Evolutionary conservation across 2,797 vertebrate genomes (phyloP), one percentile per base, ranked within the genome.

Genomic region (Sebastes hopkinsi): DNA sequence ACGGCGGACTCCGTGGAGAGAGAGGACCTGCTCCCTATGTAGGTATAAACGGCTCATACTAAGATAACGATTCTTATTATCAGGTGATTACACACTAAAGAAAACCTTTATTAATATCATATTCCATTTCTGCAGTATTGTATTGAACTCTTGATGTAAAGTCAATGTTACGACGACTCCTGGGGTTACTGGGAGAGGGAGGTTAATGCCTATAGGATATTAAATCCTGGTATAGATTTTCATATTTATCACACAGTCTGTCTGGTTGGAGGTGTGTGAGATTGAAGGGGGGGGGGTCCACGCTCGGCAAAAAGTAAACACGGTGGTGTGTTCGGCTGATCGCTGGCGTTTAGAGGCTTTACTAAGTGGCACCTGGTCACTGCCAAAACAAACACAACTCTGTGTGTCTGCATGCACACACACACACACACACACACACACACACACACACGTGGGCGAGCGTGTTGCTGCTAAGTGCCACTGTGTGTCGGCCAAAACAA

Each of bases 401-500:
- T 59, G 36, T 69, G 79, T 59, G 55, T 27, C 64, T 54, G 52
- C 10, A 14, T 22, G 56, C 29, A 42, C 66, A 62, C 79, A 77
- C 71, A 34, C 79, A 77, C 71, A 34, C 34, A 11, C 34, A 11
- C 32, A 34, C 34, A 12, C 34, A 36, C 36, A 36, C 36, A 13
- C 36, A 14, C 29, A 50, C 64, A 62, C 77, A 77, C 71, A 67
- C 5, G 73, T 70, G 60, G 73, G 79, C 50, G 36, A 88, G 88
- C 42, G 84, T 84, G 88, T 89, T 90, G 82, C 92, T 90, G 91
- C 92, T 95, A 94, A 96, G 95, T 95, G 93, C 92, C 94, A 92
- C 91, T 84, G 85, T 88, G 88, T 84, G 75, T 64, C 81, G 66
- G 95, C 96, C 95, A 96, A 96, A 93, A 94, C 92, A 95, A 96